Percentiles rank a stretch among this genome's conserved stretches.
Evolutionary conservation across 2,113 vertebrate species (phyloP).

Genomic region (Sus scrofa): T2T-Sscrofa CM000827.6:47598501-47599000

Average conservation of each 20-base stretch:
- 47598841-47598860: neutral
- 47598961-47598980: too few species aligned
- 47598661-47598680: neutral
- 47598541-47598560: neutral
- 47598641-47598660: neutral
- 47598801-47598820: neutral
- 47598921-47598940: neutral
- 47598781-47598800: neutral
- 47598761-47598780: neutral
- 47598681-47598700: neutral
- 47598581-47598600: neutral
- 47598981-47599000: too few species aligned
- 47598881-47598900: neutral
- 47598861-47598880: neutral
- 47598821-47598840: neutral
- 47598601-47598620: neutral
- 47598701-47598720: neutral
- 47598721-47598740: neutral
- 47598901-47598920: neutral
- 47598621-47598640: neutral
- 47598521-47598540: neutral
- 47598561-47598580: neutral
- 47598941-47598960: neutral
- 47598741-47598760: neutral
- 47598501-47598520: neutral